Evolutionary conservation across 2,888 invertebrate genomes (phyloP).

Genomic region (Zaprionus bogoriensis): DNA sequence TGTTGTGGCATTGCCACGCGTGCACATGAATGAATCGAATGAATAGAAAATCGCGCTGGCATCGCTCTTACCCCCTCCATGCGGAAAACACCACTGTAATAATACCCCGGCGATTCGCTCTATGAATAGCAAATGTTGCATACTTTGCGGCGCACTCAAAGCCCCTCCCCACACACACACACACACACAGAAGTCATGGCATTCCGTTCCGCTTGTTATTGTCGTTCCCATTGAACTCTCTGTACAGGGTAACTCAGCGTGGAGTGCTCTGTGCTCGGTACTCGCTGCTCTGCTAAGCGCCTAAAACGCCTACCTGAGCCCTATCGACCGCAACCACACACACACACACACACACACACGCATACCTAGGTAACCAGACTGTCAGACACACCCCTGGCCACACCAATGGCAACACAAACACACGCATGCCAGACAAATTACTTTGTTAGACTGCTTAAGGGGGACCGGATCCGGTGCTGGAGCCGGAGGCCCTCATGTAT

Average conservation of each 20-base stretch:
- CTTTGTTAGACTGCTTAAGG: background rate
- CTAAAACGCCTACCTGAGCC: background rate
- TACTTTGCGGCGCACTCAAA: constrained; percentile 9
- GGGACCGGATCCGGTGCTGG: background rate
- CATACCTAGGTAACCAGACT: background rate
- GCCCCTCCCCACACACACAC: no score
- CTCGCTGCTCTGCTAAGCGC: no score
- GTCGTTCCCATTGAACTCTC: background rate
- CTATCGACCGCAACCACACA: background rate
- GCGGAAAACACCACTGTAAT: background rate
- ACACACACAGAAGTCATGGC: background rate
- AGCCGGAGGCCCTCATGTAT: background rate
- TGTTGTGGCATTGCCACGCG: background rate
- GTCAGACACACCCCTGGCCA: background rate
- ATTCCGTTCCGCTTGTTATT: background rate
- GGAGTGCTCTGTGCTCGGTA: no score
- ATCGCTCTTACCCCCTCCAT: background rate
- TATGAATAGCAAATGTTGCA: constrained; percentile 19
- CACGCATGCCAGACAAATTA: background rate
- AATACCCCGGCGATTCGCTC: background rate
- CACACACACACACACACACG: background rate
- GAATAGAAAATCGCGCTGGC: background rate
- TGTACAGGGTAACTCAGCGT: background rate
- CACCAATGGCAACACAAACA: background rate
- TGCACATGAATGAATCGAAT: background rate